Evolutionary conservation across 2,797 vertebrate species (phyloP).

Genomic region (Champsocephalus esox): DNA sequence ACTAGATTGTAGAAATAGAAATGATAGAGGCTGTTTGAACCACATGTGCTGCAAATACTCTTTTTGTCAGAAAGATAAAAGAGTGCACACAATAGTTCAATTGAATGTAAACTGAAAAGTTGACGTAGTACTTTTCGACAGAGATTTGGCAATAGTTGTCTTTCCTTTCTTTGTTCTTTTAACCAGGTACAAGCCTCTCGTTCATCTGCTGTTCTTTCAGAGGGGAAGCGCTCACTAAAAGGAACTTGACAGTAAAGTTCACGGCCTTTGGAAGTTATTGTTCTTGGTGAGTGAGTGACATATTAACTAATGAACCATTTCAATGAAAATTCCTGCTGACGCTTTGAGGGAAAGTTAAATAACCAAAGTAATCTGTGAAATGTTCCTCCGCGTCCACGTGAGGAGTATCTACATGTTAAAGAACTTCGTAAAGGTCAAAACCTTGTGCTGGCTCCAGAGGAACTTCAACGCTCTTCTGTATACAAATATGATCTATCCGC

Average conservation of each 20-base stretch:
- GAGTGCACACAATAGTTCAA: not conserved
- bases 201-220: not conserved
- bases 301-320: not conserved
- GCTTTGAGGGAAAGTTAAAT: not conserved
- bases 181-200: not conserved
- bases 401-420: not conserved
- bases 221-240: not conserved
- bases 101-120: not conserved
- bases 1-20: not conserved
- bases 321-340: not conserved
- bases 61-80: not conserved
- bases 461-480: too few relatives aligned
- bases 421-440: conserved; percentile 16
- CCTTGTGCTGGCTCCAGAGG: too few relatives aligned
- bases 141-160: not conserved
- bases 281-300: conserved; percentile 1
- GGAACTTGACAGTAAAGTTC: conserved; percentile 9
- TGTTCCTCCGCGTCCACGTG: not conserved
- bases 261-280: not conserved
- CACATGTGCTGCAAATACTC: not conserved
- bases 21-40: not conserved
- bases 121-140: not conserved
- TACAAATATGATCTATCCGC: too few relatives aligned
- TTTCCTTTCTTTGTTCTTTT: too few relatives aligned
- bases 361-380: not conserved